Percentiles rank a stretch among this genome's conserved stretches.
Conservation (phyloP, 2,113 vertebrate species). For the Phrynosoma platyrhinos region DNA sequence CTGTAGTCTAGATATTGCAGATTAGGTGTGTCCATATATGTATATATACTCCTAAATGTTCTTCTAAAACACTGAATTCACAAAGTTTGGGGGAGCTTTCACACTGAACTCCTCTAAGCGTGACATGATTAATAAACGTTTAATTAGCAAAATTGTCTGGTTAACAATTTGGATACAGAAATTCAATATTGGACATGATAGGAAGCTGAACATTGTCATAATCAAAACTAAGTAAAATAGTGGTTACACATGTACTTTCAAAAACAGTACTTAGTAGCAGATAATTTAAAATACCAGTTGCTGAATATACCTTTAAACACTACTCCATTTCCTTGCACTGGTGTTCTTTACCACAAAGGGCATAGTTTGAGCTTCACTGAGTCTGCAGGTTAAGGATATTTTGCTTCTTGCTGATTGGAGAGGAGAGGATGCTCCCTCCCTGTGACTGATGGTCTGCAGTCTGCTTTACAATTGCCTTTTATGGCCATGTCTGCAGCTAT, state of each 20-base stretch:
- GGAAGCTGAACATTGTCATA: background rate
- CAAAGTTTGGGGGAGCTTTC: background rate
- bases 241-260: background rate
- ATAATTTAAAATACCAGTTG: background rate
- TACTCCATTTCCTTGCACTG: background rate
- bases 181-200: too few relatives aligned
- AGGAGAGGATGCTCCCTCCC: background rate
- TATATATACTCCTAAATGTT: too few relatives aligned
- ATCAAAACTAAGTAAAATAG: background rate
- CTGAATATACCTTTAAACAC: background rate
- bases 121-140: background rate
- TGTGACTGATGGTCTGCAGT: background rate
- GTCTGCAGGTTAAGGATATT: background rate
- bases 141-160: background rate
- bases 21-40: too few relatives aligned
- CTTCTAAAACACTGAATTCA: background rate
- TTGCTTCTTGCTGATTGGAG: constrained; percentile 19
- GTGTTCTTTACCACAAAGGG: background rate
- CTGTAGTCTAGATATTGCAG: background rate
- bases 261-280: background rate
- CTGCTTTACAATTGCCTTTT: constrained; percentile 33
- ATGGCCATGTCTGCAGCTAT: constrained; percentile 5
- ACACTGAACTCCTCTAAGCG: background rate
- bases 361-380: background rate
- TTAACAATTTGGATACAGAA: background rate